phyloP scores from a whole-genome alignment of 2,113 vertebrate genomes.

The Dromas ardeola region DNA sequence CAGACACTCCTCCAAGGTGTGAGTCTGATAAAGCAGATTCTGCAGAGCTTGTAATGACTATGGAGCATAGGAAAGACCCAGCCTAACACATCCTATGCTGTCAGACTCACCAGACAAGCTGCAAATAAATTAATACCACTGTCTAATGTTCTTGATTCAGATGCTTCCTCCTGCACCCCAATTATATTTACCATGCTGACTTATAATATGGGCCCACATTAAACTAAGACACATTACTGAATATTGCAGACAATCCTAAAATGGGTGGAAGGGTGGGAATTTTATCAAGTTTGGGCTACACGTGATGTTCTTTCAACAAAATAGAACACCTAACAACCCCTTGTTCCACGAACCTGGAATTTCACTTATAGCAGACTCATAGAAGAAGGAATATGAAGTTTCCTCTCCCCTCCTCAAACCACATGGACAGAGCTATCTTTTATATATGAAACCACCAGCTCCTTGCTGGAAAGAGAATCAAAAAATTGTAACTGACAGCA shows the following conservation, averaged over 20 bases:
- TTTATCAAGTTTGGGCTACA: background rate
- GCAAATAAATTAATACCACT: background rate
- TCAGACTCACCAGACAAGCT: background rate
- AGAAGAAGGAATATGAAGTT: background rate
- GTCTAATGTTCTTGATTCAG: background rate
- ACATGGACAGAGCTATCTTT: rapidly evolving
- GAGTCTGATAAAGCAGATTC: background rate
- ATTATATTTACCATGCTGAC: background rate
- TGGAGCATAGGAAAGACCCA: rapidly evolving
- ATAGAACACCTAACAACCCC: background rate
- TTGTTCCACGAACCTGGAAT: background rate
- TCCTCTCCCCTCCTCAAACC: background rate
- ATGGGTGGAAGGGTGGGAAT: background rate
- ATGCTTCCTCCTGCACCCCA: background rate
- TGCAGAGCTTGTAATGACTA: background rate
- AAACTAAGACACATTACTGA: background rate
- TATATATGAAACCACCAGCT: background rate
- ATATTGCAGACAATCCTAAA: background rate
- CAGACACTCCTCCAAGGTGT: background rate
- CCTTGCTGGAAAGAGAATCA: background rate
- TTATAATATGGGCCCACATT: background rate
- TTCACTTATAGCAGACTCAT: rapidly evolving
- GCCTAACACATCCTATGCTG: background rate
- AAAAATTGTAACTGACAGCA: background rate
- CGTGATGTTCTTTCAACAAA: background rate